A percentile compares a stretch with the other conserved stretches of the same genome.
phyloP scores from a whole-genome alignment of 2,113 vertebrate species.

The Trogon surrucura region DNA sequence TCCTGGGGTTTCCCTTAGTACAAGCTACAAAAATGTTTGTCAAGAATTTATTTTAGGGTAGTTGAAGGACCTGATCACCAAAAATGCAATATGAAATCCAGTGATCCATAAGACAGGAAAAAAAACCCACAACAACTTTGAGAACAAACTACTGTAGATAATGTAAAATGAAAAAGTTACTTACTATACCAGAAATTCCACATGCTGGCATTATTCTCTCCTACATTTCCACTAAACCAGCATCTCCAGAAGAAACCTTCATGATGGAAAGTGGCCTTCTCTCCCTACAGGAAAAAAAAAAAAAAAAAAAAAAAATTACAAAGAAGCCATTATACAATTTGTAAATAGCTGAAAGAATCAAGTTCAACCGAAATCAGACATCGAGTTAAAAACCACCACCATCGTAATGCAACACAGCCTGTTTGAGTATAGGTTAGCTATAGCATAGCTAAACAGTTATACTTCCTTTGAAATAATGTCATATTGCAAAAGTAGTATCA shows the following conservation, averaged over 20 bases:
- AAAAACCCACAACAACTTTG: neutral
- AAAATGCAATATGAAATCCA: neutral
- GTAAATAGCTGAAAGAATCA: neutral
- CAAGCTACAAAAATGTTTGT: neutral
- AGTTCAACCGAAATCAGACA: neutral
- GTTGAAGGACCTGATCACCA: neutral
- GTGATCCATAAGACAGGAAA: neutral
- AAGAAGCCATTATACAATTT: neutral
- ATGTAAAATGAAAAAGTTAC: slow-evolving; percentile 51
- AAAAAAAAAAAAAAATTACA: neutral
- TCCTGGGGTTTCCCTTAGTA: neutral
- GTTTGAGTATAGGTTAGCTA: neutral
- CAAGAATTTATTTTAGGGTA: neutral
- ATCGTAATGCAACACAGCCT: neutral
- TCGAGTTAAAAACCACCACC: neutral
- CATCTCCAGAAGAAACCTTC: slow-evolving; percentile 98
- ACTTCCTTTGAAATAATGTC: neutral
- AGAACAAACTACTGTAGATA: neutral
- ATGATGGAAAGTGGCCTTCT: slow-evolving; percentile 83
- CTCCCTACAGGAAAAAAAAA: slow-evolving; percentile 26
- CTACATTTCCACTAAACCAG: slow-evolving; percentile 77
- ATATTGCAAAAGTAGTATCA: neutral
- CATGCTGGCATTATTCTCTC: slow-evolving; percentile 75
- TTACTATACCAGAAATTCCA: slow-evolving; percentile 95
- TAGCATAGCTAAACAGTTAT: neutral